Evolutionary conservation across 2,888 invertebrate species (phyloP).

Genomic region (Atrina japonica): DNA sequence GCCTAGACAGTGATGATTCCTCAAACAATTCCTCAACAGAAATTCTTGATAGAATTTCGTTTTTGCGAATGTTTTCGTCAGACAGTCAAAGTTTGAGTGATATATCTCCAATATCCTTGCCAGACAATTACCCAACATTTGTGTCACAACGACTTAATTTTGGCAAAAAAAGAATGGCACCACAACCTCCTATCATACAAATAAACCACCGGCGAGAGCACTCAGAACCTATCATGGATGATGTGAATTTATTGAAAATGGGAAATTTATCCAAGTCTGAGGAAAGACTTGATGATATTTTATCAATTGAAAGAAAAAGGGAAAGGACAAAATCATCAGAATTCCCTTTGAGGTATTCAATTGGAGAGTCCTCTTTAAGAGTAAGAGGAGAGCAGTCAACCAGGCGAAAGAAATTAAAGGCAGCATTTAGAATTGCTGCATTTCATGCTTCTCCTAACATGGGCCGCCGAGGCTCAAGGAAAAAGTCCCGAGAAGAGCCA

Average conservation of each 20-base stretch:
- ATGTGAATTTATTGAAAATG: constrained; percentile 15
- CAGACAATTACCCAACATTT: constrained; percentile 15
- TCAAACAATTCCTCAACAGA: constrained; percentile 35
- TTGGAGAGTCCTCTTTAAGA: too few species aligned
- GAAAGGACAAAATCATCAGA: constrained; percentile 28
- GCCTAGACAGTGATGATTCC: constrained; percentile 35
- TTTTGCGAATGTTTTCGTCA: constrained; percentile 8
- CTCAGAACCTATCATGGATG: constrained; percentile 20
- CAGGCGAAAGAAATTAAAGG: constrained; percentile 28
- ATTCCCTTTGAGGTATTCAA: neutral
- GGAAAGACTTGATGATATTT: constrained; percentile 18
- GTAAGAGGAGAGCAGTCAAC: neutral
- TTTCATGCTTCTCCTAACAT: constrained; percentile 48
- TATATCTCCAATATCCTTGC: constrained; percentile 34
- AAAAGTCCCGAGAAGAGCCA: constrained; percentile 18
- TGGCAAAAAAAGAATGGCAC: constrained; percentile 39
- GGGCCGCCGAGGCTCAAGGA: constrained; percentile 39
- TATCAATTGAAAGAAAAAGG: neutral
- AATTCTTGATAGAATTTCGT: constrained; percentile 28
- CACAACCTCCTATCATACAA: constrained; percentile 29
- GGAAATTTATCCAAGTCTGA: constrained; percentile 14
- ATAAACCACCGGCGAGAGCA: neutral
- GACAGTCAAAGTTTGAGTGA: constrained; percentile 41
- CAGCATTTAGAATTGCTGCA: constrained; percentile 44
- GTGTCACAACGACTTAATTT: constrained; percentile 14